Base-by-base conservation (phyloP, 1,140 invertebrate species). In the Pectinophora gossypiella region DNA sequence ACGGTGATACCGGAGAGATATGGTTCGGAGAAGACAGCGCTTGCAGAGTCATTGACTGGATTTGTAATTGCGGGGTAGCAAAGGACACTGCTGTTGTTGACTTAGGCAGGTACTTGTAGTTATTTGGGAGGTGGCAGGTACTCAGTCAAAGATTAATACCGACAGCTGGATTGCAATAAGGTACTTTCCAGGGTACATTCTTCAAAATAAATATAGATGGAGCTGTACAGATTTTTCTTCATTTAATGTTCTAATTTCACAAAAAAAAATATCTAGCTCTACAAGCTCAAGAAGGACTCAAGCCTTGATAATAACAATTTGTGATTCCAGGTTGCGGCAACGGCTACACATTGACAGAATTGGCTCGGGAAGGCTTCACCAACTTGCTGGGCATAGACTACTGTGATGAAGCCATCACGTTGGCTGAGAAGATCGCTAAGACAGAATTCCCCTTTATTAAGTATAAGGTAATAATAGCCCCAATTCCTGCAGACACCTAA, bases 11-110 rank as follows among this genome's bases (percentile, higher is more conserved):
- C 10, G 97, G 97, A 4, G 97, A 98, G 76, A 90, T 98, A 32
- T 98, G 97, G 97, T 98, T 98, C 76, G 96, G 96, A 7, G 93
- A 95, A 79, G 93, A 93, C 47, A 94, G 93, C 54, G 92, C 95
- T 27, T 84, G 91, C 35, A 91, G 95, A 62, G 88, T 97, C 15
- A 87, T 96, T 0, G 89, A 90, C 69, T 97, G 91, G 91, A 86
- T 92, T 7, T 67, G 89, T 19, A 76, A 76, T 35, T 71, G 78
- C 32, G 63, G 59, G 6, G 63, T 89, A 1, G 56, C 68, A 6
- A 84, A 89, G 68, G 57, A 82, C 3, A 84, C 88, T 21, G 75
- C 85, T 62, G 89, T 94, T 51, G 83, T 94, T 1, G 93, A 95
- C 73, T 64, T 95, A 59, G 93, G 87, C 88, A 64, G 36, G 47